Evolutionary conservation across 2,113 vertebrate genomes (phyloP), one percentile per base, ranked within the genome.

Genomic region (Sander lucioperca): DNA sequence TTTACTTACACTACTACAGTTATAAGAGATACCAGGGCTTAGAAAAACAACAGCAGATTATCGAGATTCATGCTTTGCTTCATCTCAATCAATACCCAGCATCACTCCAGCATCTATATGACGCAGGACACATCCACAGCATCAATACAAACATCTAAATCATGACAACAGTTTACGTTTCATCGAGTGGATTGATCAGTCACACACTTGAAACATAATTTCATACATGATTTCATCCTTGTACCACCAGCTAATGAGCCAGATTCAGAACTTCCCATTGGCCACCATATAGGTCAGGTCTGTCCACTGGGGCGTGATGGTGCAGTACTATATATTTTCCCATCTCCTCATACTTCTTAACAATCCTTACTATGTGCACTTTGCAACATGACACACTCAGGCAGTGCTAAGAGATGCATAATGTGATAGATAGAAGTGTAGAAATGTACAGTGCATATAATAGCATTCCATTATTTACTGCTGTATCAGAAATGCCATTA

Each of bases 211-310:
- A 79, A 62, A 77, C 68, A 72, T 16, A 0, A 86, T 92, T 90
- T 81, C 79, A 91, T 84, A 87, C 76, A 77, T 84, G 79, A 90
- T 69, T 88, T 85, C 59, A 77, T 82, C 33, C 66, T 51, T 82
- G 39, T 4, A 47, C 18, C 62, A 90, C 50, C 78, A 83, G 64
- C 56, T 86, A 86, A 89, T 89, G 80, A 82, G 86, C 80, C 81
- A 64, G 62, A 88, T 89, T 77, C 71, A 86, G 12, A 83, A 48
- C 77, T 50, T 77, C 79, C 71, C 67, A 86, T 39, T 83, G 82
- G 86, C 74, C 79, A 30, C 13, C 33, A 89, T 92, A 73, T 91
- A 90, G 90, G 89, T 90, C 91, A 91, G 85, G 57, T 79, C 39
- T 83, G 63, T 85, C 77, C 79, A 84, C 51, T 88, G 86, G 84